Conservation (phyloP, 2,113 vertebrate species). For the Colaptes auratus region DNA sequence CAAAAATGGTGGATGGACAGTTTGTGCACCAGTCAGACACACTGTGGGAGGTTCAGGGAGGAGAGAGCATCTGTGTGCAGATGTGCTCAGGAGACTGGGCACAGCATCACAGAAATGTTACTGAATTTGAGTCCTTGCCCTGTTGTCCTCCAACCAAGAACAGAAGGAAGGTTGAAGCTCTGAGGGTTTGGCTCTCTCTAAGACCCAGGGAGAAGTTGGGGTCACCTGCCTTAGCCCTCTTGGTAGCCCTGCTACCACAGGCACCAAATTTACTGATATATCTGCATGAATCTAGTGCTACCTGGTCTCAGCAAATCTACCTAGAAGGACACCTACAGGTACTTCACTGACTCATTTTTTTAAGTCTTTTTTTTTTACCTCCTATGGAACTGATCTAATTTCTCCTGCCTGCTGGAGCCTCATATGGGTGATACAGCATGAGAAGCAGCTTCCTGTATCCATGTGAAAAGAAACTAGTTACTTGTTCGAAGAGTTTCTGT, state of each 20-base stretch:
- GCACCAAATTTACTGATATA: not conserved
- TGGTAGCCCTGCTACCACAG: not conserved
- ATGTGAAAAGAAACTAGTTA: not conserved
- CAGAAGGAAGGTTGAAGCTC: not conserved
- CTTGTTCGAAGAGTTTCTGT: not conserved
- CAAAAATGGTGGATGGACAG: rapidly evolving
- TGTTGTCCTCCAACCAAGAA: rapidly evolving
- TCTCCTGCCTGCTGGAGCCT: not conserved
- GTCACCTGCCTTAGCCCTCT: not conserved
- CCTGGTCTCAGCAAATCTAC: not conserved
- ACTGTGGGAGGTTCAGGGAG: not conserved
- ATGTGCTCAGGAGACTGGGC: not conserved
- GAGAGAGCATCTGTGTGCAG: not conserved
- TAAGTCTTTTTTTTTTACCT: not conserved
- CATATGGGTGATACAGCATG: not conserved
- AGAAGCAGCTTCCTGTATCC: not conserved
- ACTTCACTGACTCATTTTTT: not conserved
- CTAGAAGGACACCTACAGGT: not conserved
- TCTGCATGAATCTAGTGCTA: not conserved
- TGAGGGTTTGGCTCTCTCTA: not conserved
- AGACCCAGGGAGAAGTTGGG: not conserved
- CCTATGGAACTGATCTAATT: not conserved
- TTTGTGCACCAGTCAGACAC: not conserved
- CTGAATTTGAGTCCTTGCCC: not conserved
- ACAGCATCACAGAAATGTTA: rapidly evolving